These are phyloP conservation scores for Bombus balteatus DNA, from an alignment of 1,140 invertebrate genomes.

Conservation along the genomic window DNA sequence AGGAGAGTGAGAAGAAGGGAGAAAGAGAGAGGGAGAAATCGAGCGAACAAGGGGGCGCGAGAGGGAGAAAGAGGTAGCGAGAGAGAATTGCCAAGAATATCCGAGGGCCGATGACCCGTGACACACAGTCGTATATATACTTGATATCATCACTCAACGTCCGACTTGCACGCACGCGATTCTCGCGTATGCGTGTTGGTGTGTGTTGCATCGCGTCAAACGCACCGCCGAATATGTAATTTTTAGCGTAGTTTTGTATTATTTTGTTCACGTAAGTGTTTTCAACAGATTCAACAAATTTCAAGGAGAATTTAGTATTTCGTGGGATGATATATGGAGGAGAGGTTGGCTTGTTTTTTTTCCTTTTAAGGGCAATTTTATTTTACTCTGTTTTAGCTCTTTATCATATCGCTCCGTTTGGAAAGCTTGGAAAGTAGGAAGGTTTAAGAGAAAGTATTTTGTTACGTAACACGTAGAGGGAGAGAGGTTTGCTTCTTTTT, in stretches of 20 bases:
- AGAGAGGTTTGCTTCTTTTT: too few relatives aligned
- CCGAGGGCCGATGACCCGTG: conserved; percentile 63
- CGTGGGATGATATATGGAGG: too few relatives aligned
- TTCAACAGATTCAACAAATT: too few relatives aligned
- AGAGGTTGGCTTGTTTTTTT: too few relatives aligned
- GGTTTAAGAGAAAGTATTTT: too few relatives aligned
- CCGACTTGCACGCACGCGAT: conserved; percentile 41
- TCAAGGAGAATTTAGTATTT: too few relatives aligned
- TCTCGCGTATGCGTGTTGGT: not conserved
- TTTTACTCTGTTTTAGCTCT: too few relatives aligned
- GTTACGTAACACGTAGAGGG: too few relatives aligned
- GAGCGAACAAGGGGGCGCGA: conserved; percentile 5
- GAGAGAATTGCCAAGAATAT: conserved; percentile 63
- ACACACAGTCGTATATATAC: conserved; percentile 59
- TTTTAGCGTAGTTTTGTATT: not conserved
- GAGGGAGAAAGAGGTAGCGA: conserved; percentile 34
- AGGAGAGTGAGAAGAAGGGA: not conserved
- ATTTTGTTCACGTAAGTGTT: not conserved
- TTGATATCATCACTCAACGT: conserved; percentile 58
- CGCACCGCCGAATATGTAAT: not conserved
- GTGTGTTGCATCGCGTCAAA: conserved; percentile 20
- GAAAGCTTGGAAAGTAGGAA: too few relatives aligned
- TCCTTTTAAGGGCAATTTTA: too few relatives aligned
- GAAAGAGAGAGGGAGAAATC: conserved; percentile 25
- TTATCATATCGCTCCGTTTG: too few relatives aligned